Base-by-base conservation (phyloP, 2,113 vertebrate genomes). In the Hippolais icterina region DNA sequence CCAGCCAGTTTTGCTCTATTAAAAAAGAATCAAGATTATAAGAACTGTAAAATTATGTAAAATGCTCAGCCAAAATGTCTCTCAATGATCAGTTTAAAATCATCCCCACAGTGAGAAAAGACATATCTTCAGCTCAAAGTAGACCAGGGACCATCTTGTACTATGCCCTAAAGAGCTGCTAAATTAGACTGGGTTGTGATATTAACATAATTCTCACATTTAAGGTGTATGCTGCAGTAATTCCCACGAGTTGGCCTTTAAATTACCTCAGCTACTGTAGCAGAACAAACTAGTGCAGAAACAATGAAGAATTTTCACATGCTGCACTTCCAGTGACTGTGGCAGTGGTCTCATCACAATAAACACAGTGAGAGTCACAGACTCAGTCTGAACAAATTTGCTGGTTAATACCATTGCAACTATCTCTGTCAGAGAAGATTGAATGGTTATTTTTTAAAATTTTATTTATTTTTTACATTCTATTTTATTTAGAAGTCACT, bases 281-380 rank as follows among this genome's bases (percentile, higher is more conserved):
- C 66, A 90, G 82, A 96, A 70, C 46, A 83, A 93, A 93, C 29
- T 17, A 61, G 47, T 39, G 29, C 22, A 94, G 37, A 70, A 86
- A 65, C 52, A 95, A 87, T 59, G 81, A 93, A 52, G 78, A 83
- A 80, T 93, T 91, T 91, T 96, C 90, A 88, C 89, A 95, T 79
- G 65, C 77, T 97, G 41, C 27, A 71, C 50, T 90, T 95, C 81
- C 92, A 97, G 0, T 64, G 44, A 68, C 90, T 96, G 92, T 93
- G 84, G 39, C 69, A 37, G 41, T 29, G 42, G 44, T 86, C 79
- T 83, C 0, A 5, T 65, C 21, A 46, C 42, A 87, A 60, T 59
- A 75, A 89, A 81, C 66, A 31, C 42, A 70, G 42, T 1, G 1
- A 94, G 68, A 37, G 50, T 42, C 42, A 18, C 44, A 60, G 33